A percentile compares a stretch with the other conserved stretches of the same genome.
phyloP scores from a whole-genome alignment of 2,113 vertebrate species.

The Craseonycteris thonglongyai region DNA sequence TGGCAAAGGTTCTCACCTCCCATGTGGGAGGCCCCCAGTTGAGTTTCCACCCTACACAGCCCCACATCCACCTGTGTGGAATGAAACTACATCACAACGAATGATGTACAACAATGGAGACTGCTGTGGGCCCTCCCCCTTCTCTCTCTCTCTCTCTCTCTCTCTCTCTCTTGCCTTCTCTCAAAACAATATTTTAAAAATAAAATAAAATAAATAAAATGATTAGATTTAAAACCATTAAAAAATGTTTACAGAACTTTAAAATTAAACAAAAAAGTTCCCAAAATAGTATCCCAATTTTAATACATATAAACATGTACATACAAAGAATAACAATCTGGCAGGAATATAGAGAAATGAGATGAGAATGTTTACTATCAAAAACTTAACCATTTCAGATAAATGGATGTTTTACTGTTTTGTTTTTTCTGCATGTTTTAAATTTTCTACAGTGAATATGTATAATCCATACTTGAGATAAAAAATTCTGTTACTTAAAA shows the following conservation, averaged over 20 bases:
- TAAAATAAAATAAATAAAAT: no score
- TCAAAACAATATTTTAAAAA: no score
- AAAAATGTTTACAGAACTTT: neutral
- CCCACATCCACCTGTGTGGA: no score
- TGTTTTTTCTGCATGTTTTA: neutral
- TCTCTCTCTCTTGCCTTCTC: no score
- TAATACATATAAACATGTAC: neutral
- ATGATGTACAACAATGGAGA: no score
- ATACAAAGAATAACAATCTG: neutral
- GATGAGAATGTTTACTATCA: neutral
- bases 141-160: no score
- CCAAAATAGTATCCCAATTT: neutral
- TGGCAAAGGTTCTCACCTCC: no score
- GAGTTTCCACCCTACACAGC: no score
- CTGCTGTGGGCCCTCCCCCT: no score
- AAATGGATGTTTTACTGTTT: neutral
- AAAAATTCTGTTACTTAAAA: neutral
- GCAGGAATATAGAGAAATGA: neutral
- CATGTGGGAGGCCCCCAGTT: no score
- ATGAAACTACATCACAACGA: no score
- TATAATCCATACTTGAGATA: neutral
- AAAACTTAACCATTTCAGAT: conserved; percentile 8
- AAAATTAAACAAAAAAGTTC: neutral
- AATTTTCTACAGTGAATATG: neutral
- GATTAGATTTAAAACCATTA: neutral